Evolutionary conservation across 2,797 vertebrate genomes (phyloP).

Genomic region (Liparis tanakae): DNA sequence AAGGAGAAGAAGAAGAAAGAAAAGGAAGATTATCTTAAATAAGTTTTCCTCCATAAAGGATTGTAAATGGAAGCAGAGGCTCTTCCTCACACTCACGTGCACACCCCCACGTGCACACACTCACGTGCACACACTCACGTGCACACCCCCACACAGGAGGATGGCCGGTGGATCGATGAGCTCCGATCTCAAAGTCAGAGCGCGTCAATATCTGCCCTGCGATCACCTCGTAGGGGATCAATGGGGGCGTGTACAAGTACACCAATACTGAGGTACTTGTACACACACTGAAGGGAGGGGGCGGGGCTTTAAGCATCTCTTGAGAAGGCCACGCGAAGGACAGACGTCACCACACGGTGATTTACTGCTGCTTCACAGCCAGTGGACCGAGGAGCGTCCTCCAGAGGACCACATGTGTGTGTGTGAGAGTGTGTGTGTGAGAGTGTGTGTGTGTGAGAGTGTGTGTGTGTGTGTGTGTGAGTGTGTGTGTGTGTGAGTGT

Average conservation of each 20-base stretch:
- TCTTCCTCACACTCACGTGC: background rate
- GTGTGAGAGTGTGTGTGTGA: constrained; percentile 5
- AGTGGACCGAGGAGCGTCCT: constrained; percentile 34
- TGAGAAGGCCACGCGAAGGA: constrained; percentile 39
- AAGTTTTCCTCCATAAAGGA: background rate
- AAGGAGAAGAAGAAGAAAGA: too few relatives aligned
- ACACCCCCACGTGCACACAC: background rate
- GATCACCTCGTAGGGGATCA: background rate
- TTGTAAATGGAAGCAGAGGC: constrained; percentile 11
- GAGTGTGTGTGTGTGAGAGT: constrained; percentile 8
- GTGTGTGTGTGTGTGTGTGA: constrained; percentile 12
- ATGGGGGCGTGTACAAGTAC: background rate
- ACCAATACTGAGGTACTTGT: background rate
- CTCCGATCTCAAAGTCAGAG: constrained; percentile 55
- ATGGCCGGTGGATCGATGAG: constrained; percentile 57
- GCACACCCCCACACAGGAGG: too few relatives aligned
- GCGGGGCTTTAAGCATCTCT: background rate
- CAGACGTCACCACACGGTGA: constrained; percentile 42
- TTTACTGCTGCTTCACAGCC: constrained; percentile 44
- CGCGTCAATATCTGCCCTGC: constrained; percentile 28
- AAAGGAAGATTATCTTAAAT: background rate
- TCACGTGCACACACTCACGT: background rate
- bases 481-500: constrained; percentile 7
- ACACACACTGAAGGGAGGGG: too few relatives aligned
- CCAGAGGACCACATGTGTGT: constrained; percentile 8